Percentiles rank a stretch among this genome's conserved stretches.
Conservation (phyloP, 1,140 invertebrate species). For the Spodoptera litura region DNA sequence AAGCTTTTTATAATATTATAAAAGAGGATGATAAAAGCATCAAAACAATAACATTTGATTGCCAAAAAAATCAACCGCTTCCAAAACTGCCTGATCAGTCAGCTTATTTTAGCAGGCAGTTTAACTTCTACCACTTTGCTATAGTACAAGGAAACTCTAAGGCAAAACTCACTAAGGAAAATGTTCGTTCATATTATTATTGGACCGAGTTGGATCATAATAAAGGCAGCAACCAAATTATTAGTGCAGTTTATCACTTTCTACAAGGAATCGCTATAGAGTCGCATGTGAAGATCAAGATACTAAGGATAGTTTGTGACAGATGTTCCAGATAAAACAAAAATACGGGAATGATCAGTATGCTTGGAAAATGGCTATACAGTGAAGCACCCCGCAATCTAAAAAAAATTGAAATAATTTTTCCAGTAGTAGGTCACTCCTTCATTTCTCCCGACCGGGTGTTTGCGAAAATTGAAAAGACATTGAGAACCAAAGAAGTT, state of each 20-base stretch:
- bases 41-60: constrained; percentile 54
- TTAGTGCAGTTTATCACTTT: constrained; percentile 23
- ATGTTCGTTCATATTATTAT: constrained; percentile 59
- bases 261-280: constrained; percentile 29
- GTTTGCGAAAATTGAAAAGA: constrained; percentile 64
- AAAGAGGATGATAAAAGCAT: constrained; percentile 52
- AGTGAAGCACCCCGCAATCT: constrained; percentile 52
- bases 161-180: constrained; percentile 52
- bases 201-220: constrained; percentile 62
- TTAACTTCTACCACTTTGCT: constrained; percentile 70
- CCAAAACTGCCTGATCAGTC: not conserved
- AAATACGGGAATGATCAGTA: constrained; percentile 49
- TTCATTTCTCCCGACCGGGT: constrained; percentile 67
- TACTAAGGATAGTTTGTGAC: constrained; percentile 50
- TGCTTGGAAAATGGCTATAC: constrained; percentile 57
- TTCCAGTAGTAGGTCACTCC: constrained; percentile 63
- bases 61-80: not conserved
- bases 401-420: constrained; percentile 59
- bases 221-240: constrained; percentile 66
- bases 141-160: constrained; percentile 63
- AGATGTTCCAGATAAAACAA: constrained; percentile 53
- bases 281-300: constrained; percentile 46
- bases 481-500: constrained; percentile 1
- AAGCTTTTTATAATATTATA: constrained; percentile 56
- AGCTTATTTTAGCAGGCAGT: constrained; percentile 9